Base-by-base conservation (phyloP, 1,140 invertebrate species). In the Bacillus rossius region DNA sequence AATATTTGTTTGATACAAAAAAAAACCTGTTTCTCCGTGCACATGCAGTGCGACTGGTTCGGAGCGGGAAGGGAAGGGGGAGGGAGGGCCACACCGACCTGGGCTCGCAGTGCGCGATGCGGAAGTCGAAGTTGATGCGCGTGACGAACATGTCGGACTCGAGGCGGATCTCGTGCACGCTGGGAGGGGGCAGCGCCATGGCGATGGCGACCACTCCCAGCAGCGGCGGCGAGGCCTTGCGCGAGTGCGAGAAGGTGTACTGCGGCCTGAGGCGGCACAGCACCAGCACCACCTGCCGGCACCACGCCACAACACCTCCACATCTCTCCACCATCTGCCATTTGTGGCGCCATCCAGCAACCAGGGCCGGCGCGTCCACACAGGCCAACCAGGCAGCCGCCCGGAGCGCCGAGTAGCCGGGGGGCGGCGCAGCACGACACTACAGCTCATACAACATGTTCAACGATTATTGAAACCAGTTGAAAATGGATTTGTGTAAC, bases 111-210 rank as follows among this genome's bases (percentile, higher is more conserved):
- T 98, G 95, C 48, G 92, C 90, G 80, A 99, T 91, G 77, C 89
- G 86, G 74, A 98, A 95, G 75, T 98, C 92, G 65, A 98, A 95
- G 70, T 88, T 94, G 61, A 98, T 89, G 66, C 94, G 84, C 40
- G 92, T 97, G 63, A 98, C 94, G 75, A 99, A 98, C 89, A 96
- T 96, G 69, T 97, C 94, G 23, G 88, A 86, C 75, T 98, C 95
- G 55, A 99, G 81, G 53, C 94, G 83, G 53, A 98, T 94, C 79
- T 99, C 96, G 69, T 97, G 95, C 43, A 98, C 92, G 43, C 92
- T 95, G 2, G 95, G 95, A 3, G 95, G 94, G 50, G 95, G 95
- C 48, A 98, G 78, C 0, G 95, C 95, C 55, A 98, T 96, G 43
- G 95, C 95, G 57, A 98, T 69, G 0, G 89, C 94, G 26, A 98